These are phyloP conservation scores for Laupala kohalensis DNA, from an alignment of 1,140 invertebrate species.

Conservation along the genomic window DNA sequence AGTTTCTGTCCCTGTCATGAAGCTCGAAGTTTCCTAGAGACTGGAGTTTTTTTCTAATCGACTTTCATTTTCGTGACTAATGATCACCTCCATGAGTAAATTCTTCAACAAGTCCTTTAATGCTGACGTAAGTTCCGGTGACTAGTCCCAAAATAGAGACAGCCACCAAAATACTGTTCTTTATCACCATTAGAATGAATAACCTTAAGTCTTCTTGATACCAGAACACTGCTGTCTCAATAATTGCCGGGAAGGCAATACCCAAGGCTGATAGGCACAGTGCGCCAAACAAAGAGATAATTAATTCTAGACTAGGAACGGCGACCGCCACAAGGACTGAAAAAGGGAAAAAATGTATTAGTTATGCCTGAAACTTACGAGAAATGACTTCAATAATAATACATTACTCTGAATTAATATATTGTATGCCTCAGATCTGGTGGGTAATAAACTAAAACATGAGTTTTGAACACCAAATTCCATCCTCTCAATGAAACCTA, in stretches of 20 bases:
- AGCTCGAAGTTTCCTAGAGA: too few relatives aligned
- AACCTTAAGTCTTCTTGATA: conserved; percentile 32
- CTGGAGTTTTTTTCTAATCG: too few relatives aligned
- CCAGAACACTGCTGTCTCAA: conserved; percentile 56
- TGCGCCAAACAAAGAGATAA: conserved; percentile 83
- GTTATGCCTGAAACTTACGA: too few relatives aligned
- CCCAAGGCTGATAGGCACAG: conserved; percentile 71
- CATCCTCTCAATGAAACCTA: too few relatives aligned
- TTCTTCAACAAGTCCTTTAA: conserved; percentile 41
- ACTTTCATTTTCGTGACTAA: too few relatives aligned
- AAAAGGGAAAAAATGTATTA: conserved; percentile 12
- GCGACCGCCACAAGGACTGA: conserved; percentile 37
- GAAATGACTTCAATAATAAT: too few relatives aligned
- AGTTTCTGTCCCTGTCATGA: too few relatives aligned
- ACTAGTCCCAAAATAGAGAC: conserved; percentile 52
- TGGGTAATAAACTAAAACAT: too few relatives aligned
- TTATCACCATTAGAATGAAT: conserved; percentile 13
- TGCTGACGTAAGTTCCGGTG: conserved; percentile 55
- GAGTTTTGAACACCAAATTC: too few relatives aligned
- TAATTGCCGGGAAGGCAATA: conserved; percentile 75
- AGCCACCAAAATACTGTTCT: conserved; percentile 35
- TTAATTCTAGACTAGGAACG: conserved; percentile 47
- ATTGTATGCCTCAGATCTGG: too few relatives aligned
- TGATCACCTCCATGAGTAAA: too few relatives aligned
- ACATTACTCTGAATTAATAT: too few relatives aligned